Evolutionary conservation across 2,888 invertebrate species (phyloP).

Genomic region (Aelia acuminata): DNA sequence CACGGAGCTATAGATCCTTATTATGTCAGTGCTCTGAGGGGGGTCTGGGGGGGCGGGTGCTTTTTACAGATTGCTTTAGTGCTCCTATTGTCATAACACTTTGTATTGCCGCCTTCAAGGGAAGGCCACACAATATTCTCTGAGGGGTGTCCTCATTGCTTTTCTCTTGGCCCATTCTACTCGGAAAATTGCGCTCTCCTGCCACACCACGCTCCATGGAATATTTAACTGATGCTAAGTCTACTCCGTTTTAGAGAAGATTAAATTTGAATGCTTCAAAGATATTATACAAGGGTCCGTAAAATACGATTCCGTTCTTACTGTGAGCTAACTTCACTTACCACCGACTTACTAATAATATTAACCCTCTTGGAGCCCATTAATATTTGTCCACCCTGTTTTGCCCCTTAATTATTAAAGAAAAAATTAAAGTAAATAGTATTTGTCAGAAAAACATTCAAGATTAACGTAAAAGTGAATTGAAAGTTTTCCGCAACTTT

Average conservation of each 20-base stretch:
- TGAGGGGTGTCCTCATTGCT: background rate
- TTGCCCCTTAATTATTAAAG: too few relatives aligned
- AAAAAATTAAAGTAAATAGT: too few relatives aligned
- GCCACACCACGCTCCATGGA: background rate
- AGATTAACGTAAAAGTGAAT: too few relatives aligned
- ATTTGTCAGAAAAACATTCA: too few relatives aligned
- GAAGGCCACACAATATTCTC: background rate
- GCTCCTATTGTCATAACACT: constrained; percentile 37
- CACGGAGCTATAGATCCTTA: background rate
- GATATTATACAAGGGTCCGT: background rate
- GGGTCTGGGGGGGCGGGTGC: background rate
- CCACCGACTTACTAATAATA: background rate
- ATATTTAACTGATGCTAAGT: constrained; percentile 2
- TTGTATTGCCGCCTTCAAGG: background rate
- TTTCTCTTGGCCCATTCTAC: background rate
- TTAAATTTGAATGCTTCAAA: background rate
- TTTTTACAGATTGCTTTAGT: constrained; percentile 42
- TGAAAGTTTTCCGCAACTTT: too few relatives aligned
- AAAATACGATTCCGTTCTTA: background rate
- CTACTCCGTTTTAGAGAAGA: background rate
- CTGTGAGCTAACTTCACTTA: background rate
- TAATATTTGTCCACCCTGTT: too few relatives aligned
- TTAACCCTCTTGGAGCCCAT: too few relatives aligned
- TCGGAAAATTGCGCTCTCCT: background rate
- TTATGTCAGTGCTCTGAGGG: background rate